Evolutionary conservation across 1,140 invertebrate species (phyloP).

Genomic region (Bombus affinis): DNA sequence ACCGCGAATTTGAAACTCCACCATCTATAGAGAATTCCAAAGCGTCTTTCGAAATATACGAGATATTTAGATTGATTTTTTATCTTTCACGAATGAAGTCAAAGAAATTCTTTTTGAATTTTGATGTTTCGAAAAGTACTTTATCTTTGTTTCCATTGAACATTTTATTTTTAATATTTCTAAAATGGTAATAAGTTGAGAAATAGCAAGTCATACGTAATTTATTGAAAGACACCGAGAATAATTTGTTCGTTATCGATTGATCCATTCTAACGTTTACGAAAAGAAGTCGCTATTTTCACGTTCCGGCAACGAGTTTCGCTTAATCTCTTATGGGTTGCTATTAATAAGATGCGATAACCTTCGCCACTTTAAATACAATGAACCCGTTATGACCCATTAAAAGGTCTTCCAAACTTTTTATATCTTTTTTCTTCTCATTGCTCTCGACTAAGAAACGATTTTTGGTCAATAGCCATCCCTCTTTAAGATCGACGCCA

Average conservation of each 20-base stretch:
- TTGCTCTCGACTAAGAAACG: not conserved
- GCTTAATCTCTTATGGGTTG: slow-evolving; percentile 12
- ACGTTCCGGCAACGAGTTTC: slow-evolving; percentile 7
- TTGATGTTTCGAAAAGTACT: no score
- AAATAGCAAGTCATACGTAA: not conserved
- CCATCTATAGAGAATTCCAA: not conserved
- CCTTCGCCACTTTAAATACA: slow-evolving; percentile 22
- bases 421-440: not conserved
- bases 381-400: slow-evolving; percentile 17
- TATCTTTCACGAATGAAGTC: no score
- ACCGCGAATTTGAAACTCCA: not conserved
- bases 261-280: not conserved
- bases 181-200: not conserved
- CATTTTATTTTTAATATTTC: not conserved
- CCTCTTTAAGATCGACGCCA: not conserved
- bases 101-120: no score
- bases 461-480: not conserved
- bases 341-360: slow-evolving; percentile 37
- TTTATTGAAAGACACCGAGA: not conserved
- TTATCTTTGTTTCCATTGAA: no score
- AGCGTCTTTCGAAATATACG: not conserved
- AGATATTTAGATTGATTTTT: not conserved
- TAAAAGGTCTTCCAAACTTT: not conserved
- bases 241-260: not conserved
- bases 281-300: not conserved